Evolutionary conservation across 2,113 vertebrate species (phyloP).

Genomic region (Gracilinanus agilis): DNA sequence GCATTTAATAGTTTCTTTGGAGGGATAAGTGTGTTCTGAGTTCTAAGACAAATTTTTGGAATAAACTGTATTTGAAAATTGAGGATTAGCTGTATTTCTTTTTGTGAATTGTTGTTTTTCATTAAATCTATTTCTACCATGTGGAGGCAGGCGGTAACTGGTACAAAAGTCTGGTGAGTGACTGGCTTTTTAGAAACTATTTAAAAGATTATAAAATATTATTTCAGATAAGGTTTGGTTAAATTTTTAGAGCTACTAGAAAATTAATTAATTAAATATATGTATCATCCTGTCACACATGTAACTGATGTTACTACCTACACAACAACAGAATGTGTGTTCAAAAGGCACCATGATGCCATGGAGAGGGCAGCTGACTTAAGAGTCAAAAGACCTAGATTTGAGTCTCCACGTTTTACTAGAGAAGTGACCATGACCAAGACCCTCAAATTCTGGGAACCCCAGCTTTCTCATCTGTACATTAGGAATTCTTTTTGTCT

Average conservation of each 20-base stretch:
- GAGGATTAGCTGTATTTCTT: background rate
- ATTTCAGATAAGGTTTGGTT: conserved; percentile 10
- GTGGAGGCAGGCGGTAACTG: background rate
- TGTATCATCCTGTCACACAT: background rate
- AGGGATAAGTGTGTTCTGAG: background rate
- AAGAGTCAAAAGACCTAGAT: background rate
- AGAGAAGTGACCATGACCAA: background rate
- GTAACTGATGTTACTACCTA: background rate
- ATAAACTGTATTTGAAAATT: background rate
- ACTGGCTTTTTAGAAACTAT: background rate
- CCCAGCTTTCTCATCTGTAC: background rate
- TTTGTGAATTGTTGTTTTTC: conserved; percentile 20
- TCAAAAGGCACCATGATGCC: background rate
- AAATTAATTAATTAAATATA: background rate
- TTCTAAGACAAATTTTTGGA: background rate
- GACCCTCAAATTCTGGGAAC: background rate
- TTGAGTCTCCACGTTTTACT: background rate
- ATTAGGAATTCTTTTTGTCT: background rate
- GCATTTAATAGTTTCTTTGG: background rate
- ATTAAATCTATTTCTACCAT: background rate
- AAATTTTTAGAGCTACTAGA: background rate
- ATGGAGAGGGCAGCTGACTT: background rate
- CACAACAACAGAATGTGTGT: background rate
- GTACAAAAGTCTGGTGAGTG: conserved; percentile 33
- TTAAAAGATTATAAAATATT: conserved; percentile 22